A percentile compares a stretch with the other conserved stretches of the same genome.
Evolutionary conservation across 2,797 vertebrate species (phyloP).

Genomic region (Cichlasoma orientale): DNA sequence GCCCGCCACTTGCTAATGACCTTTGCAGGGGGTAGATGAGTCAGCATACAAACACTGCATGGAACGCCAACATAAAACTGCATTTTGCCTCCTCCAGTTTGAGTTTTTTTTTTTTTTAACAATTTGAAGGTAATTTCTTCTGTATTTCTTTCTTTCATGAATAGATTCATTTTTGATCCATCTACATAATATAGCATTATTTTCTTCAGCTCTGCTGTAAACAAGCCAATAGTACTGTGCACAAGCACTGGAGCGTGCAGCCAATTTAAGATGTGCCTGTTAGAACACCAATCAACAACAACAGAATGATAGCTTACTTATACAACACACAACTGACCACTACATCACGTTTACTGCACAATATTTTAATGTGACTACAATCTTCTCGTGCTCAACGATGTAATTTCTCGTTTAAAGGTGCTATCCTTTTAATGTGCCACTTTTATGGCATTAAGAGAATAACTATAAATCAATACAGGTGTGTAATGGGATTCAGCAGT

Average conservation of each 20-base stretch:
- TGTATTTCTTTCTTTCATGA: not conserved
- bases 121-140: not conserved
- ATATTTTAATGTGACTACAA: not conserved
- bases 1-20: constrained; percentile 5
- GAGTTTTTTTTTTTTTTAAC: not conserved
- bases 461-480: not conserved
- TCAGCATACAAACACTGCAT: not conserved
- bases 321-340: constrained; percentile 10
- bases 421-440: not conserved
- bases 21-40: not conserved
- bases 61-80: not conserved
- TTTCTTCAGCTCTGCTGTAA: not conserved
- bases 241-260: not conserved
- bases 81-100: not conserved
- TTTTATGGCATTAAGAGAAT: not conserved
- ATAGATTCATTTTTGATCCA: constrained; percentile 1
- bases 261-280: not conserved
- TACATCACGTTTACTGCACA: not conserved
- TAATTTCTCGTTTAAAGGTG: not conserved
- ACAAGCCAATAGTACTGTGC: not conserved
- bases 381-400: not conserved
- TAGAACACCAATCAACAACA: constrained; percentile 10
- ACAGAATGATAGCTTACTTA: not conserved
- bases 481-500: not conserved
- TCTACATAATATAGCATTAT: not conserved